Percentiles rank a stretch among this genome's conserved stretches.
Conservation (phyloP, 2,113 vertebrate species). For the Pelodiscus sinensis region DNA sequence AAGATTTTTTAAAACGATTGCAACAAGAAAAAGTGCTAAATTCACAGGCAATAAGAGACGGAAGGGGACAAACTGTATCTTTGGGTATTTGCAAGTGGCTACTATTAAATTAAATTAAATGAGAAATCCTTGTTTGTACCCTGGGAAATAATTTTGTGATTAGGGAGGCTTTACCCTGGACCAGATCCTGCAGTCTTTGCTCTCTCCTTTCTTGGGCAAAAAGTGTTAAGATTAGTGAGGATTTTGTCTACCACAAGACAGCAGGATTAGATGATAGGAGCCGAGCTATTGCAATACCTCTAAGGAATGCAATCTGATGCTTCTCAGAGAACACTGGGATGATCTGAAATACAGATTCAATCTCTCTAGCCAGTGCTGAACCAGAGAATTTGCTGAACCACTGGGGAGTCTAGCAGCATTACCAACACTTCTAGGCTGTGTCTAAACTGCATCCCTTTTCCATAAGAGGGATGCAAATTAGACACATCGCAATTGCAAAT, state of each 20-base stretch:
- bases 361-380: too few relatives aligned
- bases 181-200: not conserved
- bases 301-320: not conserved
- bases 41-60: not conserved
- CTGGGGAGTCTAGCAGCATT: too few relatives aligned
- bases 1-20: conserved; percentile 15
- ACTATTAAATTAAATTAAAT: not conserved
- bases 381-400: too few relatives aligned
- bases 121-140: not conserved
- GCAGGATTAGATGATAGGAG: not conserved
- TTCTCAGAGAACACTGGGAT: not conserved
- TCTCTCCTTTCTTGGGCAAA: not conserved
- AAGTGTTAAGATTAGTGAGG: not conserved
- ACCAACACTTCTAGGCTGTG: too few relatives aligned
- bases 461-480: too few relatives aligned
- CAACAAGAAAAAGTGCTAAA: conserved; percentile 19
- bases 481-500: too few relatives aligned
- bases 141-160: not conserved
- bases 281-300: not conserved
- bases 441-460: too few relatives aligned
- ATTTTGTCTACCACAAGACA: accelerated
- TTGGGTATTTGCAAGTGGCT: not conserved
- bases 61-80: not conserved
- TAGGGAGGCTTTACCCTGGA: not conserved
- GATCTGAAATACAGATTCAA: not conserved